These are phyloP conservation scores for Nautilus pompilius DNA, from an alignment of 1,140 invertebrate genomes.

Conservation along the genomic window DNA sequence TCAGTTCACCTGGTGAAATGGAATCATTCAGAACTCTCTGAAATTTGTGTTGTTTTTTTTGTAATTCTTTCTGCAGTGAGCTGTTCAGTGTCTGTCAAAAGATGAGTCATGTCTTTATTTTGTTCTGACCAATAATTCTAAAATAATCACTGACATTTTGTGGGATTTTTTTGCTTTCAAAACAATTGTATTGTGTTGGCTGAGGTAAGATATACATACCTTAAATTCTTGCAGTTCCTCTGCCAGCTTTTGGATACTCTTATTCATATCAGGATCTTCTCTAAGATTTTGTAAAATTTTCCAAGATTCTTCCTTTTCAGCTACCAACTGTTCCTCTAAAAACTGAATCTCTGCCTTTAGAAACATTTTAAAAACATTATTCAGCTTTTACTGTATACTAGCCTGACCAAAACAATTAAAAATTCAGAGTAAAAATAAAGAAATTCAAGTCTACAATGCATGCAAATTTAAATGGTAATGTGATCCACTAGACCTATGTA, in stretches of 20 bases:
- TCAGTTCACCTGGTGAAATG: constrained; percentile 36
- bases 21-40: constrained; percentile 22
- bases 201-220: too few relatives aligned
- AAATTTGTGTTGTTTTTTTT: constrained; percentile 24
- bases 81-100: constrained; percentile 33
- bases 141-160: too few relatives aligned
- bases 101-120: background rate
- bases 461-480: too few relatives aligned
- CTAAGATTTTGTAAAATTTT: constrained; percentile 28
- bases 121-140: too few relatives aligned
- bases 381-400: too few relatives aligned
- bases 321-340: constrained; percentile 34
- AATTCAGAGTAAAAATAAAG: too few relatives aligned
- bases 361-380: too few relatives aligned
- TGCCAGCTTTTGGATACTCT: constrained; percentile 34
- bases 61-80: constrained; percentile 33
- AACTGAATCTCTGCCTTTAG: constrained; percentile 32
- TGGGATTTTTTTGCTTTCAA: too few relatives aligned
- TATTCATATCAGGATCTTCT: constrained; percentile 25
- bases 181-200: too few relatives aligned
- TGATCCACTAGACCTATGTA: too few relatives aligned
- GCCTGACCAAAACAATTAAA: too few relatives aligned
- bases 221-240: constrained; percentile 37
- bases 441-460: too few relatives aligned
- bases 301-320: constrained; percentile 33